Conservation (phyloP, 1,140 invertebrate genomes). For the Drosophila sp. region DNA sequence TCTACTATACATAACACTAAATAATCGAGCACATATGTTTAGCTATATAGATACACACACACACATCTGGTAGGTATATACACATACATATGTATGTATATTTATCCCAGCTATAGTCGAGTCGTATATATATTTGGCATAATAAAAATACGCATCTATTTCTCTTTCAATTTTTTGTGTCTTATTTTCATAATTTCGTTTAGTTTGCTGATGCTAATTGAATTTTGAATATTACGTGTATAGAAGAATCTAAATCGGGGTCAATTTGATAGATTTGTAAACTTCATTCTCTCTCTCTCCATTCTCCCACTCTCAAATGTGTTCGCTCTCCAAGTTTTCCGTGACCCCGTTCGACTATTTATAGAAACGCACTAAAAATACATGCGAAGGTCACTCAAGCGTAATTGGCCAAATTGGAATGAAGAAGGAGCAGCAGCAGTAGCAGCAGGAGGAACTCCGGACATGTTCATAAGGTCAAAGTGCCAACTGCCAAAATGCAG, state of each 20-base stretch:
- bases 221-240: neutral
- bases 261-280: neutral
- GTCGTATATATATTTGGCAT: slow-evolving; percentile 45
- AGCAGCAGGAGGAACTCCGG: slow-evolving; percentile 35
- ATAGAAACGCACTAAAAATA: slow-evolving; percentile 77
- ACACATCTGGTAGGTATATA: neutral
- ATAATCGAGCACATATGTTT: slow-evolving; percentile 29
- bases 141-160: slow-evolving; percentile 56
- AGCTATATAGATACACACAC: neutral
- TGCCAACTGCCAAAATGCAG: slow-evolving; percentile 47
- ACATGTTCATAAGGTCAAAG: slow-evolving; percentile 66
- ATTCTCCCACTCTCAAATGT: neutral
- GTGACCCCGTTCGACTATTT: slow-evolving; percentile 79
- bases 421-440: slow-evolving; percentile 1
- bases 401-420: slow-evolving; percentile 40
- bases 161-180: slow-evolving; percentile 1
- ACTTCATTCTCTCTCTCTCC: slow-evolving; percentile 16
- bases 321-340: neutral
- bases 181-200: slow-evolving; percentile 16
- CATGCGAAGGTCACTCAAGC: slow-evolving; percentile 73
- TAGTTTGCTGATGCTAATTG: neutral
- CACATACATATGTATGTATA: slow-evolving; percentile 34
- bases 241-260: neutral
- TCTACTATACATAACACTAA: slow-evolving; percentile 34
- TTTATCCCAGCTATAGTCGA: neutral